phyloP scores from a whole-genome alignment of 2,113 vertebrate species.

The Pomatorhinus ruficollis region DNA sequence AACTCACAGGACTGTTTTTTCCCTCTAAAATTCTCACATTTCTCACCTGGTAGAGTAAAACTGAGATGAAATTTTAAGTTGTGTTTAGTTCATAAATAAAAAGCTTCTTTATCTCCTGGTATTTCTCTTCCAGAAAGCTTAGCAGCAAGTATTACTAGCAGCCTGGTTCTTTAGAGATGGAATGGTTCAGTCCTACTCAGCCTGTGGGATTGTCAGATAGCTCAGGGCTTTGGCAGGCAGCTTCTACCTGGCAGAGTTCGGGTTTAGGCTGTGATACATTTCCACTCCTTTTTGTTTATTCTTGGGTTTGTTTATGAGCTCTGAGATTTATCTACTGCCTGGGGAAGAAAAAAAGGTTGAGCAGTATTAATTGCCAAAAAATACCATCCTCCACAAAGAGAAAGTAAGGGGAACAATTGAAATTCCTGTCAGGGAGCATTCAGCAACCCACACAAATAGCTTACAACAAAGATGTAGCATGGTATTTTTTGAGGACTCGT shows the following conservation, averaged over 20 bases:
- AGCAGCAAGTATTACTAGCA: not conserved
- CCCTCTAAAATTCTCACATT: accelerated
- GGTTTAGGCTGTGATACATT: not conserved
- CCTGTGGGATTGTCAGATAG: not conserved
- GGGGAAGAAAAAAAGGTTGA: not conserved
- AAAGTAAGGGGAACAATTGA: not conserved
- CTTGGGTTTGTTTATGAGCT: not conserved
- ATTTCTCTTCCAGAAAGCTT: not conserved
- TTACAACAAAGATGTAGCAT: not conserved
- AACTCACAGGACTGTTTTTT: not conserved
- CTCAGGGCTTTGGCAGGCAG: not conserved
- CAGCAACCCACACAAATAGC: not conserved
- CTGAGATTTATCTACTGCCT: not conserved
- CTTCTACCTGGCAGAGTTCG: not conserved
- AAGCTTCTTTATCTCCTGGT: not conserved
- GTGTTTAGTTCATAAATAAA: not conserved
- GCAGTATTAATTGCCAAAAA: not conserved
- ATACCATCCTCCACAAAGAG: not conserved
- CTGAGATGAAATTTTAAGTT: not conserved
- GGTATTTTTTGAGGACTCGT: accelerated
- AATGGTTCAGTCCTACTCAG: not conserved
- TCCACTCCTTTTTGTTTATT: not conserved
- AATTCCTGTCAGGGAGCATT: not conserved
- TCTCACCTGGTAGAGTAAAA: not conserved
- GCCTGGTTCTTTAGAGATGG: not conserved